phyloP scores from a whole-genome alignment of 2,797 vertebrate genomes.

The Crenichthys baileyi region DNA sequence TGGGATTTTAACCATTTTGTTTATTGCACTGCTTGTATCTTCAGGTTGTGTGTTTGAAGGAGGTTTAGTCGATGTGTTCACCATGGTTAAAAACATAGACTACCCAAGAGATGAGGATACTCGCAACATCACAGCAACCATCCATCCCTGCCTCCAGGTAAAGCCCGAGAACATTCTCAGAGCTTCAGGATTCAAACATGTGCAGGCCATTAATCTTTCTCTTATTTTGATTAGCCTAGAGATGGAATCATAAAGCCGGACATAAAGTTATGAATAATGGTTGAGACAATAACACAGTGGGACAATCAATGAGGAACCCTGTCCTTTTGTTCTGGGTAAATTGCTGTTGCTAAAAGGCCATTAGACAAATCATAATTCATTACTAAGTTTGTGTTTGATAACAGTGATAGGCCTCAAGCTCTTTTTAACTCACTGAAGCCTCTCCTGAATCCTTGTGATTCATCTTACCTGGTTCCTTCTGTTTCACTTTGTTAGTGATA shows the following conservation, averaged over 20 bases:
- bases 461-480: no score
- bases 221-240: not conserved
- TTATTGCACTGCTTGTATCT: not conserved
- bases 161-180: not conserved
- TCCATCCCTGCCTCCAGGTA: constrained; percentile 87
- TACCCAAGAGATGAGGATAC: constrained; percentile 78
- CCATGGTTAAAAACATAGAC: constrained; percentile 69
- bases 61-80: constrained; percentile 79
- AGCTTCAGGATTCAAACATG: not conserved
- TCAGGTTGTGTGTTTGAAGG: constrained; percentile 80
- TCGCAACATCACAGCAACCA: constrained; percentile 74
- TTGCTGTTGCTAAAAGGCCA: not conserved
- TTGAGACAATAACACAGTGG: not conserved
- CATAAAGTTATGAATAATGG: not conserved
- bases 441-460: no score
- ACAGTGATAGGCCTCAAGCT: no score
- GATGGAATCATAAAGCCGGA: not conserved
- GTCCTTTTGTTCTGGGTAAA: not conserved
- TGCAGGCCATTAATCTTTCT: not conserved
- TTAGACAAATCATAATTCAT: no score
- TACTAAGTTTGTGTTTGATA: no score
- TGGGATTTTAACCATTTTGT: not conserved
- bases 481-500: no score
- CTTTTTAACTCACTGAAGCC: no score
- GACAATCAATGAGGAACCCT: not conserved